Base-by-base conservation (phyloP, 2,797 vertebrate species). In the Sebastes miniatus region DNA sequence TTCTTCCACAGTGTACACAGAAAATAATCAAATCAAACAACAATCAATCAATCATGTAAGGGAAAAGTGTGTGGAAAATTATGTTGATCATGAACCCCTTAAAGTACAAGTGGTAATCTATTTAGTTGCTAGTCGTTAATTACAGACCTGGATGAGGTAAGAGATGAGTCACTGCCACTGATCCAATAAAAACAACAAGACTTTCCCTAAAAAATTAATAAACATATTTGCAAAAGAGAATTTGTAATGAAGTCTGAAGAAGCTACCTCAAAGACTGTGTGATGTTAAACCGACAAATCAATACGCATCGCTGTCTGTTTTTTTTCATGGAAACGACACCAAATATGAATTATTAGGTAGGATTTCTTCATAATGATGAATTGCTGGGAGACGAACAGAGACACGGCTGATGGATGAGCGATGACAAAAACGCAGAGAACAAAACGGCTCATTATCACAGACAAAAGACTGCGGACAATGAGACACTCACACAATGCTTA, bases 401-500 rank as follows among this genome's bases (percentile, higher is more conserved):
- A 81, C 85, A 27, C 4, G 24, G 20, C 71, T 88, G 87, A 90
- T 69, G 69, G 83, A 83, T 83, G 86, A 86, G 59, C 47, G 69
- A 87, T n/a, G 59, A 84, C 70, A 68, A 72, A 88, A 80, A 74
- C 76, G 69, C 27, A 2, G 69, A 83, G 65, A 87, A 90, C 85
- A 89, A 85, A 89, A 87, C 59, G 8, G 72, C 70, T 91, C 83
- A 87, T 83, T 88, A 88, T 80, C 67, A 39, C 77, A 68, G 64
- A 87, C 70, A 87, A 88, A 86, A 77, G 85, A 63, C n/a, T 6
- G 70, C 5, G 5, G n/a, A 83, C 77, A 83, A 80, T 68, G 24
- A 84, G 43, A 62, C 50, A 65, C 65, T 67, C 79, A 24, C 27
- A 81, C 20, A 65, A 14, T 36, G 66, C 29, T 29, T 25, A 29